These are phyloP conservation scores for Poecilia picta DNA, from an alignment of 2,797 vertebrate species.

Conservation along the genomic window DNA sequence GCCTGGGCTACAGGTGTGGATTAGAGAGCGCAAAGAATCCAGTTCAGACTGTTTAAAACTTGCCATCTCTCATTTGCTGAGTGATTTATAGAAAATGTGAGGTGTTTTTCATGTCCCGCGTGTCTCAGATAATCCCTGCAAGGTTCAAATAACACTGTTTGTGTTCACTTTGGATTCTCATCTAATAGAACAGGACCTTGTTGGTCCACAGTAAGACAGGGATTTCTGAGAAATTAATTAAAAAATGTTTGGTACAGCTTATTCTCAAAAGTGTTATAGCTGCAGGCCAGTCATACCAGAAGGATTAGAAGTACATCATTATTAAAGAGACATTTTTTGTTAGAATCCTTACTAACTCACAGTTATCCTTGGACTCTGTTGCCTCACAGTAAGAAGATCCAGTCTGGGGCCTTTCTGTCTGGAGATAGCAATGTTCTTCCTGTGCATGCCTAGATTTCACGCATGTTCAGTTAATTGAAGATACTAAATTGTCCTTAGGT, in stretches of 20 bases:
- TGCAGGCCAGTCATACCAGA: slow-evolving; percentile 55
- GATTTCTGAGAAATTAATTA: slow-evolving; percentile 65
- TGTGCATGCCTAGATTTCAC: neutral
- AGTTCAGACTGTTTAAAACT: slow-evolving; percentile 68
- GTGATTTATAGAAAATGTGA: slow-evolving; percentile 70
- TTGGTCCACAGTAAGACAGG: slow-evolving; percentile 54
- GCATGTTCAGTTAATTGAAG: neutral
- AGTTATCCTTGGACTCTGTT: slow-evolving; percentile 21
- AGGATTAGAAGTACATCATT: slow-evolving; percentile 50
- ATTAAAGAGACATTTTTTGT: slow-evolving; percentile 42
- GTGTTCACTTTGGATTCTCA: slow-evolving; percentile 63
- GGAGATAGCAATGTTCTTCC: neutral
- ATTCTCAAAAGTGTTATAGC: slow-evolving; percentile 64
- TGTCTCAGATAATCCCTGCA: slow-evolving; percentile 65
- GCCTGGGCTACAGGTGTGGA: slow-evolving; percentile 44
- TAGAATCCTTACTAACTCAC: slow-evolving; percentile 33
- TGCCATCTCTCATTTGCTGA: slow-evolving; percentile 76
- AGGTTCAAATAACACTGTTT: slow-evolving; percentile 70
- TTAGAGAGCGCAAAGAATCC: slow-evolving; percentile 69
- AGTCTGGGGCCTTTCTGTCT: slow-evolving; percentile 18
- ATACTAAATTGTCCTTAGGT: slow-evolving; percentile 1
- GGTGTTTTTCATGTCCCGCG: slow-evolving; percentile 67
- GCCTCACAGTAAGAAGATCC: slow-evolving; percentile 9
- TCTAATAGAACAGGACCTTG: slow-evolving; percentile 49
- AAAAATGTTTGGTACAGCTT: slow-evolving; percentile 64